A percentile compares a stretch with the other conserved stretches of the same genome.
Conservation (phyloP, 2,113 vertebrate species). For the Manacus vitellinus region DNA sequence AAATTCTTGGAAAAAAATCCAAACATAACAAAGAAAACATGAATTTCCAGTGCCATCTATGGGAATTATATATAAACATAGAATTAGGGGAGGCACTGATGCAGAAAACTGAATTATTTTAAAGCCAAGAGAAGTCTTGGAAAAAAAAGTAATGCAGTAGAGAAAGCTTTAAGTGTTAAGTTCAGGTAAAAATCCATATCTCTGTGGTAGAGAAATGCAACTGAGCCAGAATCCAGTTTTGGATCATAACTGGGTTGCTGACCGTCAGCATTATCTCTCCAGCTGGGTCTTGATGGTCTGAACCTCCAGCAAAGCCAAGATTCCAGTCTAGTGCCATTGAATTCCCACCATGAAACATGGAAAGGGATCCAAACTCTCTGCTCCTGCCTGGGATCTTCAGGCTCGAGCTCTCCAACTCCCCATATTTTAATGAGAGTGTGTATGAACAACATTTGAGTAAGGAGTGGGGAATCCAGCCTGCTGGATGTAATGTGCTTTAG, state of each 20-base stretch:
- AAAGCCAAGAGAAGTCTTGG: neutral
- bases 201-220: neutral
- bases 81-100: neutral
- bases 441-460: neutral
- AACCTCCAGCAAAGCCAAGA: neutral
- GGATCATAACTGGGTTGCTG: neutral
- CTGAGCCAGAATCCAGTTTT: neutral
- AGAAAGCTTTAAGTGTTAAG: neutral
- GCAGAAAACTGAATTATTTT: constrained; percentile 20
- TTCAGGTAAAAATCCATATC: neutral
- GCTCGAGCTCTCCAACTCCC: neutral
- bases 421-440: neutral
- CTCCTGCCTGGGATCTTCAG: neutral
- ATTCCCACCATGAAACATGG: neutral
- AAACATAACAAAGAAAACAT: neutral
- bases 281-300: neutral
- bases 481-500: neutral
- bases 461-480: neutral
- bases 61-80: neutral
- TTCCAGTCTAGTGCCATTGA: neutral
- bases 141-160: neutral
- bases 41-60: constrained; percentile 14
- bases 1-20: neutral
- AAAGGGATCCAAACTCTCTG: neutral
- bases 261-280: neutral